Evolutionary conservation across 2,113 vertebrate genomes (phyloP).

Genomic region (Pycnonotus jocosus): DNA sequence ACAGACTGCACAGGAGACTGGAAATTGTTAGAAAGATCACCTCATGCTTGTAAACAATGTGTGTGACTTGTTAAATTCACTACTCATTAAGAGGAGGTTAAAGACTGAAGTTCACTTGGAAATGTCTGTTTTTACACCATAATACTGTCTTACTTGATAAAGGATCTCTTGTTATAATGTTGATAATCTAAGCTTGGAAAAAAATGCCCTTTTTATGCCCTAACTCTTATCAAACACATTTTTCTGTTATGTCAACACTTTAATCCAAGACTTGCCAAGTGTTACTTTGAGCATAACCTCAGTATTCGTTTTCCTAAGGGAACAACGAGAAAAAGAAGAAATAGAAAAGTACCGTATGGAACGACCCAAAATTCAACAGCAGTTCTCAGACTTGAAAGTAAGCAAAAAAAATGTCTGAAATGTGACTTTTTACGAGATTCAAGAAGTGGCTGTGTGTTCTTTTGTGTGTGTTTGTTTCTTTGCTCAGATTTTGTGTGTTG

Average conservation of each 20-base stretch:
- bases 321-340: constrained; percentile 95
- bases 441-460: not conserved
- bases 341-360: constrained; percentile 99
- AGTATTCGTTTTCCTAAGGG: constrained; percentile 70
- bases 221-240: not conserved
- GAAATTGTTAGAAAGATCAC: not conserved
- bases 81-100: not conserved
- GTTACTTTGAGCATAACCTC: not conserved
- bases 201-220: not conserved
- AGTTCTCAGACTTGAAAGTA: constrained; percentile 97
- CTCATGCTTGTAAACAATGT: not conserved
- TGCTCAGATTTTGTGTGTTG: not conserved
- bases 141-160: not conserved
- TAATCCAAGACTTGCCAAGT: not conserved
- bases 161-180: not conserved
- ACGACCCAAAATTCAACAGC: constrained; percentile 96
- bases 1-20: not conserved
- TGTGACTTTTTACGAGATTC: rapidly evolving
- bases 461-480: not conserved
- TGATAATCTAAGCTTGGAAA: not conserved
- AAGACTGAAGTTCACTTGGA: not conserved
- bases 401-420: not conserved
- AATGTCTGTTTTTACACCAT: not conserved
- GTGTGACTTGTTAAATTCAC: not conserved
- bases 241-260: not conserved